Evolutionary conservation across 2,888 invertebrate genomes (phyloP), one percentile per base, ranked within the genome.

Genomic region (Drosophila atripex): DNA sequence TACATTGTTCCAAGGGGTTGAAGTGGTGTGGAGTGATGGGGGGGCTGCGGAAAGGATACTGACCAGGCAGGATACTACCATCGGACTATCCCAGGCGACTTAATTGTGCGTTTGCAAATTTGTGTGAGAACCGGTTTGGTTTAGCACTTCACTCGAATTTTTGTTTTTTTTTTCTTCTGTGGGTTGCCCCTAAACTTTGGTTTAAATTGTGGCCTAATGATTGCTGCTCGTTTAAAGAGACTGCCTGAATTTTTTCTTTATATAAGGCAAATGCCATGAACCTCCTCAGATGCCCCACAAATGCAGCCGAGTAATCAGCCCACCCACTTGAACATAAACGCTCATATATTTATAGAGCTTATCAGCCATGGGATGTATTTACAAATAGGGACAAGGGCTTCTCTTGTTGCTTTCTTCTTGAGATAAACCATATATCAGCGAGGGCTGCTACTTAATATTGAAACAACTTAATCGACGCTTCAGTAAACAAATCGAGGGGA

Each of bases 101-200:
- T 86, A 86, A 83, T 83, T 86, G 84, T 75, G 87, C 87, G 75
- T 76, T 73, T 63, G 50, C 52, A 78, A 84, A 84, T 84, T 83
- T 70, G 80, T 70, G 70, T 84, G 87, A 54, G 82, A 80, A 71
- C 35, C 68, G 65, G 39, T 52, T 65, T 57, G 59, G 39, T n/a
- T 43, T 12, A 53, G 25, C 52, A 12, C 16, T 38, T 35, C 14
- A 14, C n/a, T 35, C 35, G 35, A n/a, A 32, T 11, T 32, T 11
- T 12, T 5, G 12, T 35, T 35, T 35, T 35, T 35, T 35, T 35
- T n/a, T 7, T 23, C 21, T 23, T 23, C 21, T 23, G 21, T 23
- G 35, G 35, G n/a, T 35, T n/a, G 35, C n/a, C 35, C 14, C 14
- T n/a, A 6, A 35, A 35, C 14, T 32, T 28, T 9, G 28, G 28